phyloP scores from a whole-genome alignment of 2,888 invertebrate species.

The Achlya flavicornis region DNA sequence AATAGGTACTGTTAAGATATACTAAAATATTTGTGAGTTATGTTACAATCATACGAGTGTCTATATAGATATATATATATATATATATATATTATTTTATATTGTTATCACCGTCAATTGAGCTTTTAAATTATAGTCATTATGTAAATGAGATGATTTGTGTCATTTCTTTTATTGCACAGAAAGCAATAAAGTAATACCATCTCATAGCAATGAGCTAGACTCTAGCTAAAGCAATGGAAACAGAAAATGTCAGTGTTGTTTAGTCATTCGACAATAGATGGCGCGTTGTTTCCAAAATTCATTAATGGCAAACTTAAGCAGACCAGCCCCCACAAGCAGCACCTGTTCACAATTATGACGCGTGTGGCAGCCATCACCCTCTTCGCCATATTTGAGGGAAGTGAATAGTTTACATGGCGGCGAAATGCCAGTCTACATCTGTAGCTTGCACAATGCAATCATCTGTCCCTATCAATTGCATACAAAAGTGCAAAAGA shows the following conservation, averaged over 20 bases:
- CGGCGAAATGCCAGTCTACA: no score
- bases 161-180: not conserved
- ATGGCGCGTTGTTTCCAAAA: not conserved
- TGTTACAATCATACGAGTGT: not conserved
- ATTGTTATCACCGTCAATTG: slow-evolving; percentile 3
- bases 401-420: no score
- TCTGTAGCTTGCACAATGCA: no score
- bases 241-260: not conserved
- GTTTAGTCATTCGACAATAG: not conserved
- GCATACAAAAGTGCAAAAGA: no score
- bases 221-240: not conserved
- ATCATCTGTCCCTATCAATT: no score
- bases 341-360: no score
- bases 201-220: not conserved
- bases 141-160: not conserved
- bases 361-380: no score
- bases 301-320: no score
- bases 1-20: not conserved
- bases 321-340: no score
- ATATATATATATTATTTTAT: not conserved
- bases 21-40: not conserved
- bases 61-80: not conserved
- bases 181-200: not conserved
- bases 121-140: slow-evolving; percentile 2
- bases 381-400: no score